Percentiles rank a stretch among this genome's conserved stretches.
Evolutionary conservation across 2,113 vertebrate genomes (phyloP).

Genomic region (Nyctereutes procyonoides): DNA sequence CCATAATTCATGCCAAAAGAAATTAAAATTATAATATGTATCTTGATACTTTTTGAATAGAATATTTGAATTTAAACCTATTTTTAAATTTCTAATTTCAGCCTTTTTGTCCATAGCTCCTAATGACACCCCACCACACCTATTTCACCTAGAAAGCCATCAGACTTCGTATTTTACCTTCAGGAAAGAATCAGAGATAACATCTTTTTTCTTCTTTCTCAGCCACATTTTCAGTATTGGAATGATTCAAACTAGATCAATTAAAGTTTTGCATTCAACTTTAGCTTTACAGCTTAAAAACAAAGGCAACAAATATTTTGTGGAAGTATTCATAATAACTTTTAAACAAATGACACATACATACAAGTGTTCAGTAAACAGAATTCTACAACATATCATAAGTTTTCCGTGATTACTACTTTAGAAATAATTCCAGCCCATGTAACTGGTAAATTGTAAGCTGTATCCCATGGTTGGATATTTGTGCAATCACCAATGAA

Average conservation of each 20-base stretch:
- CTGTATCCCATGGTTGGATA: not conserved
- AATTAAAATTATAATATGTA: not conserved
- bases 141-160: not conserved
- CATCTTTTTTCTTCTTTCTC: not conserved
- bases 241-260: not conserved
- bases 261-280: not conserved
- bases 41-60: not conserved
- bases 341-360: not conserved
- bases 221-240: not conserved
- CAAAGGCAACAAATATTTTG: not conserved
- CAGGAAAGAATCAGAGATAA: not conserved
- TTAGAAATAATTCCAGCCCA: not conserved
- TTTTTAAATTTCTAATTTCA: slow-evolving; percentile 5
- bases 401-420: not conserved
- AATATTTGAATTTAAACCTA: slow-evolving; percentile 5
- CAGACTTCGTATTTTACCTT: not conserved
- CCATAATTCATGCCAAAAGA: not conserved
- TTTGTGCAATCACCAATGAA: not conserved
- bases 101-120: not conserved
- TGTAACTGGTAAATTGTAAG: not conserved
- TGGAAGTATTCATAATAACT: not conserved
- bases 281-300: slow-evolving; percentile 26
- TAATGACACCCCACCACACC: not conserved
- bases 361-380: not conserved
- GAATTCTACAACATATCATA: not conserved